Percentiles rank a stretch among this genome's conserved stretches.
phyloP scores from a whole-genome alignment of 2,888 invertebrate genomes.

The Anticlea derivata region DNA sequence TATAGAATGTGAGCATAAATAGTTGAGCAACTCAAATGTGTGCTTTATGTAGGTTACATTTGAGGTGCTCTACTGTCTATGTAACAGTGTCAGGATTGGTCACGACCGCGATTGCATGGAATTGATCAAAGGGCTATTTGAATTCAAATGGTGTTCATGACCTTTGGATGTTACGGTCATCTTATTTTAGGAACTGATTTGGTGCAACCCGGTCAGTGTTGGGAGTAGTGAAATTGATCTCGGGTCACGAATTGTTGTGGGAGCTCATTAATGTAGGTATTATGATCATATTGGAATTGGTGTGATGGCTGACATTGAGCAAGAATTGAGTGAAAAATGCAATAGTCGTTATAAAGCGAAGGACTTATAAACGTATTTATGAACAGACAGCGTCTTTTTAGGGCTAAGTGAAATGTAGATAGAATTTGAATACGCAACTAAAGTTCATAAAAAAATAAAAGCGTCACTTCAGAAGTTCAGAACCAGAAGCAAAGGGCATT shows the following conservation, averaged over 20 bases:
- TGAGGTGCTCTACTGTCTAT: too few species aligned
- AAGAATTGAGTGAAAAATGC: too few species aligned
- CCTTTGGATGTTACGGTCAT: slow-evolving; percentile 10
- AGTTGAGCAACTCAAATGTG: slow-evolving; percentile 11
- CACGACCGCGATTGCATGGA: slow-evolving; percentile 25
- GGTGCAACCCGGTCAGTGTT: background rate
- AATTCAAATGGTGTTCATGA: slow-evolving; percentile 19
- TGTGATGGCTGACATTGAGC: too few species aligned
- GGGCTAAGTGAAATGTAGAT: slow-evolving; percentile 1
- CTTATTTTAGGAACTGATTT: slow-evolving; percentile 4
- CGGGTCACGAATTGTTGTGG: background rate
- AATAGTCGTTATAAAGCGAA: too few species aligned
- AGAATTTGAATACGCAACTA: slow-evolving; percentile 14
- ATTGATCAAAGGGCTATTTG: slow-evolving; percentile 22
- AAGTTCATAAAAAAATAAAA: slow-evolving; percentile 22
- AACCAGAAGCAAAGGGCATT: slow-evolving; percentile 29
- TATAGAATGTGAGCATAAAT: slow-evolving; percentile 2
- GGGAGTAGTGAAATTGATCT: background rate
- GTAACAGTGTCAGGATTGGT: slow-evolving; percentile 22
- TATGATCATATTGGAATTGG: too few species aligned
- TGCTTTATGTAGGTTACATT: too few species aligned
- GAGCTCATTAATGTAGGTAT: too few species aligned
- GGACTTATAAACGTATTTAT: too few species aligned
- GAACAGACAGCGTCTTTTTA: too few species aligned
- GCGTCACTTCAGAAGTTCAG: slow-evolving; percentile 22